Conservation (phyloP, 2,113 vertebrate species). For the Synchiropus splendidus region DNA sequence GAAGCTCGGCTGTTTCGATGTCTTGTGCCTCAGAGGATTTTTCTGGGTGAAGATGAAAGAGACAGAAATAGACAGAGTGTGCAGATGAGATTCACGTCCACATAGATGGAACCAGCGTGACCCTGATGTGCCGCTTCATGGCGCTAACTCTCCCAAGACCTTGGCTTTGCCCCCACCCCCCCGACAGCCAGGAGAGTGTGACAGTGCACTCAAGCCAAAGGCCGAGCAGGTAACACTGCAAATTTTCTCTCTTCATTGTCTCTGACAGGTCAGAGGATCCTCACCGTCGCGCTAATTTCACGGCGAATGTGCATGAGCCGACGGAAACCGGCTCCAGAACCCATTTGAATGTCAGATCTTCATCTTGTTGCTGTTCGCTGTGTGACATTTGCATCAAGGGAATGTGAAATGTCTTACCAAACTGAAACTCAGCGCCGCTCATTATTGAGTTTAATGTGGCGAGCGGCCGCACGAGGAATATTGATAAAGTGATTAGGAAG, state of each 20-base stretch:
- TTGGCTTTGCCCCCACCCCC: conserved; percentile 53
- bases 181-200: conserved; percentile 41
- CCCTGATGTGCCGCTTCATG: conserved; percentile 48
- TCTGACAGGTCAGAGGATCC: too few species aligned
- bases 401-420: conserved; percentile 9
- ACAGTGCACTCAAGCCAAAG: conserved; percentile 48
- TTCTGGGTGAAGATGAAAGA: conserved; percentile 13
- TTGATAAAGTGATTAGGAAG: conserved; percentile 32
- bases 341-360: conserved; percentile 28
- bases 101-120: conserved; percentile 22
- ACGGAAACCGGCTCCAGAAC: conserved; percentile 19
- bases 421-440: conserved; percentile 13
- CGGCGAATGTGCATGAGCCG: conserved; percentile 18
- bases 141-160: conserved; percentile 46
- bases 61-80: conserved; percentile 24
- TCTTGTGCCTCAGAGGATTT: conserved; percentile 11
- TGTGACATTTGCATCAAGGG: conserved; percentile 39
- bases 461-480: conserved; percentile 20
- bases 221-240: conserved; percentile 25
- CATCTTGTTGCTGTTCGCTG: conserved; percentile 16
- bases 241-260: too few species aligned
- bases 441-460: conserved; percentile 28
- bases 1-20: conserved; percentile 20
- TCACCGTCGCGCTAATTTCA: neutral
- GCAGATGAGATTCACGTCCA: conserved; percentile 9